Conservation (phyloP, 1,140 invertebrate species). For the Cepaea nemoralis region DNA sequence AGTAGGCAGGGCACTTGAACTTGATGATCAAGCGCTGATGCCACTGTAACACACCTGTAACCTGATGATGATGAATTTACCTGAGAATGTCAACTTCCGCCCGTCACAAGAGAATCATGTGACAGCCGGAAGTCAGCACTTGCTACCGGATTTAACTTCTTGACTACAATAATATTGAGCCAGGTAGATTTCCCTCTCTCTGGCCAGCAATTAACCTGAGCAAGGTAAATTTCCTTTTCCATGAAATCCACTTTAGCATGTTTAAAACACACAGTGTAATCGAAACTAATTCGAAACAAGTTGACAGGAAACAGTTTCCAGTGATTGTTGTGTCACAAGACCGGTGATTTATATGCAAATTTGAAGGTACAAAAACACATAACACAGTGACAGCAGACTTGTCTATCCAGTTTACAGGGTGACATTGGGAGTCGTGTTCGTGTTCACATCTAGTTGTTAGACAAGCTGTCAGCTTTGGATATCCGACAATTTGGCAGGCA, state of each 20-base stretch:
- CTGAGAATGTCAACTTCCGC: no score
- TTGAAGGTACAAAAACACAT: not conserved
- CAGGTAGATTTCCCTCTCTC: not conserved
- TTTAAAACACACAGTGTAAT: not conserved
- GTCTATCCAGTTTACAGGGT: not conserved
- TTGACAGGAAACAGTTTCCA: not conserved
- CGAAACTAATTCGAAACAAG: not conserved
- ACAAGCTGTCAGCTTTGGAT: no score
- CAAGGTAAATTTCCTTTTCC: not conserved
- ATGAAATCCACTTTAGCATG: not conserved
- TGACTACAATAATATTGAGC: not conserved
- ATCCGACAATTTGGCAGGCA: not conserved
- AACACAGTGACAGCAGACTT: not conserved
- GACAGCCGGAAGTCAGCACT: not conserved
- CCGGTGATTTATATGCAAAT: not conserved
- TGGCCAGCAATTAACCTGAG: not conserved
- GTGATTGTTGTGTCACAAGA: not conserved
- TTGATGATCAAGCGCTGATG: no score
- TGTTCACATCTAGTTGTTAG: no score
- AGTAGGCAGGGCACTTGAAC: no score
- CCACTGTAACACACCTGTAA: no score
- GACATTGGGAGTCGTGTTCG: slow-evolving; percentile 12
- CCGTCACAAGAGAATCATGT: not conserved
- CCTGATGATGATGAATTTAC: no score
- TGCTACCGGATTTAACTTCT: not conserved